Evolutionary conservation across 2,888 invertebrate species (phyloP), one percentile per base, ranked within the genome.

Genomic region (Philhelius pedissequus): DNA sequence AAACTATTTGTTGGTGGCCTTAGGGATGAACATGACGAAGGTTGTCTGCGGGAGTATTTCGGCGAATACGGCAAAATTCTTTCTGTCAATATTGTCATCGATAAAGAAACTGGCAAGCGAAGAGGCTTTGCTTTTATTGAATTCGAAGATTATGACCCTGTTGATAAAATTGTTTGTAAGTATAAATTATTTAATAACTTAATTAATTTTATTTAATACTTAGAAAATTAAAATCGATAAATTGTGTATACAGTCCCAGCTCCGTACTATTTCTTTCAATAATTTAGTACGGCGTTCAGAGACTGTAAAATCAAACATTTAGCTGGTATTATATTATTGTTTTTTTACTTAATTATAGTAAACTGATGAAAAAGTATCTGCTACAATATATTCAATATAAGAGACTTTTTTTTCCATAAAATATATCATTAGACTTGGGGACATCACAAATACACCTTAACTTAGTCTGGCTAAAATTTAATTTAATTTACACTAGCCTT

Each of bases 61-160:
- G 94, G 94, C 87, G 92, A 94, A 30, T 98, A 94, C 91, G 98
- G 98, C 0, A 94, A 93, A 70, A 96, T 98, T 86, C 93, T 95
- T n/a, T 95, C 95, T 15, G 95, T 97, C n/a, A 96, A 96, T 87
- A 94, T 98, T 88, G 97, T 98, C 3, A 96, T 96, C 2, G 98
- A 98, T 89, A 98, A 98, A 88, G 97, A 96, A 56, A 96, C 97
- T 4, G 97, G 97, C 64, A 98, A 98, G 91, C 97, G 96, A 89
- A 94, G 98, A 87, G 98, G 98, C 8, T 99, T 99, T 92, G 98
- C 97, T 38, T 99, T 99, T 91, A 95, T 99, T 60, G 97, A 98
- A 90, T 99, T 98, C 92, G 97, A 98, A 89, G 99, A 99, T 90
- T 98, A 98, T 90, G 99, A 99, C 92, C 96, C 98, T 3, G 98